Base-by-base conservation (phyloP, 2,888 invertebrate genomes). In the Synanthedon vespiformis region DNA sequence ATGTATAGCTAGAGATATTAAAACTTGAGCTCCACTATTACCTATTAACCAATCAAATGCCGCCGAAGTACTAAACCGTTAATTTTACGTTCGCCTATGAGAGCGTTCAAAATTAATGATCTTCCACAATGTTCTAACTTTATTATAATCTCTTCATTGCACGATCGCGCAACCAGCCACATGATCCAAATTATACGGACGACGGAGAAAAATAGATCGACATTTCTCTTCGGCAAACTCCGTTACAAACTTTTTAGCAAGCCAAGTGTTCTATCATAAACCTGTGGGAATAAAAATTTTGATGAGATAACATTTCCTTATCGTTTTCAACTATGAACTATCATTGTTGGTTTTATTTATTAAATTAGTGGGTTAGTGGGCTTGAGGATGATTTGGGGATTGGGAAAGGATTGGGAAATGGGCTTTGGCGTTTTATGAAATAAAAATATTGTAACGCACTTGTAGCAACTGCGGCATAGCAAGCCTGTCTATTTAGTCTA, bases 151-250 rank as follows among this genome's bases (percentile, higher is more conserved):
- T 74, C 65, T 66, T 62, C 67, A 63, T 68, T 70, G 70, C 72
- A 71, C 70, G 77, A 79, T 79, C 73, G 74, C 62, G 72, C 71
- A 74, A 59, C 72, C 73, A 72, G 66, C 73, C 77, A 74, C 73
- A 72, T 71, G 73, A 78, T 76, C 73, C 70, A 71, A 80, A 79
- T 82, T 77, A 77, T 71, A 67, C 65, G 63, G 64, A 65, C 65
- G 74, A 72, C 72, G 64, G 65, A 64, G 77, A 82, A 79, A 79
- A 81, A 81, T 79, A 74, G 77, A 74, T 73, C 66, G 62, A 64
- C 71, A 77, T 80, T 80, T 77, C 69, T 76, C 74, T 70, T 66
- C 65, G 61, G 60, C 58, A 57, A 61, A 63, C 57, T 61, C n/a
- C 48, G 16, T 48, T 48, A 48, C 10, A 16, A 48, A 48, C 18